Evolutionary conservation across 1,140 invertebrate genomes (phyloP).

Genomic region (Plectus sambesii): DNA sequence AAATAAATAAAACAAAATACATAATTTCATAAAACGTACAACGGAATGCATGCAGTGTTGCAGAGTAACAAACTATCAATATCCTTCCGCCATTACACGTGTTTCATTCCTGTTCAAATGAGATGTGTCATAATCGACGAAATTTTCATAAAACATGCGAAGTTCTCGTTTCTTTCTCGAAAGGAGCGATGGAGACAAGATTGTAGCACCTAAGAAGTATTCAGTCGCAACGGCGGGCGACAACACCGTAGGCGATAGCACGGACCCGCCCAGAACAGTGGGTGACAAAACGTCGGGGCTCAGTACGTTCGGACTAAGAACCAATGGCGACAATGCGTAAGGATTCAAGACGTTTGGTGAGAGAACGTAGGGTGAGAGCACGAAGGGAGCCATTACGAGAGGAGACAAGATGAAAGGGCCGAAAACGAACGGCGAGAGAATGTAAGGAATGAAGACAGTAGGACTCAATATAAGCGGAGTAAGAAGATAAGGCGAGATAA

Average conservation of each 20-base stretch:
- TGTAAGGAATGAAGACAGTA: conserved; percentile 22
- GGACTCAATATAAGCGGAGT: conserved; percentile 25
- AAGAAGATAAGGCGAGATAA: conserved; percentile 22
- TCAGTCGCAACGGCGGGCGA: conserved; percentile 40
- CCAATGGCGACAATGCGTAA: no score
- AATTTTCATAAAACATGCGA: no score
- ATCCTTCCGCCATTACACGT: no score
- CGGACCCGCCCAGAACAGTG: conserved; percentile 16
- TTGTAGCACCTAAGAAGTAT: conserved; percentile 30
- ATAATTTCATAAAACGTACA: no score
- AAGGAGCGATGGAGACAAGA: conserved; percentile 38
- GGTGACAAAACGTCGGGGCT: no score
- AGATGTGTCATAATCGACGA: no score
- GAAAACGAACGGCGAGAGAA: conserved; percentile 32
- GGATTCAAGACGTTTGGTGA: conserved; percentile 26
- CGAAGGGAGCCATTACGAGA: conserved; percentile 38
- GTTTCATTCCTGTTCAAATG: no score
- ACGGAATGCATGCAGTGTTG: no score
- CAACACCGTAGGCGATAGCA: conserved; percentile 23
- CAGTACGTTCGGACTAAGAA: no score
- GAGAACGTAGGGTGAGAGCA: conserved; percentile 35
- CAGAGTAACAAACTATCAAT: no score
- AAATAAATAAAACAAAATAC: no score
- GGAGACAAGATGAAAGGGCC: conserved; percentile 29
- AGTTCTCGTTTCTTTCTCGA: no score